Base-by-base conservation (phyloP, 2,888 invertebrate species). In the Ochlodes sylvanus region DNA sequence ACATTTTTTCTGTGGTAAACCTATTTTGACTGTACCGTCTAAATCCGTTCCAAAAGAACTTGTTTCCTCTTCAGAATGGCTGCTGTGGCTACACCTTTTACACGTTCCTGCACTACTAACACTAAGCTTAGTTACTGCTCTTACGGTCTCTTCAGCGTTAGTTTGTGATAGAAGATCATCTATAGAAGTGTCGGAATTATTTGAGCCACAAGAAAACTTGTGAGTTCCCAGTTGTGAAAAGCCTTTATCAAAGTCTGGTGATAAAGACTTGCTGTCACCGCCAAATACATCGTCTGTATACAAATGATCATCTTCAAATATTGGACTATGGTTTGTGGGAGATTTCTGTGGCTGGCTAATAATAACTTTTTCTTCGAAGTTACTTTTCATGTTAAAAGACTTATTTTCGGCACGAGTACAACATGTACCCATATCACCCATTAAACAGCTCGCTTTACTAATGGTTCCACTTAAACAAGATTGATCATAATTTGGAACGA, bases 1-100 rank as follows among this genome's bases (percentile, higher is more conserved):
- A 79, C 97, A 97, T 82, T 96, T 97, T 78, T 96, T 96, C 70
- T 96, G 96, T 76, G 96, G 96, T 19, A 97, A 83, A 1, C 96
- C 97, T 79, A 96, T 96, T 83, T 96, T 95, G 0, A 97, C 97
- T 0, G 97, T 97, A 17, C 97, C 97, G 79, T 97, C 97, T 42
- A 97, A 92, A 78, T 97, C 97, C 0, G 97, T 97, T 0, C 96
- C 97, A 78, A 96, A 94, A 0, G 96, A 96, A 80, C 96, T 96
- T 0, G 96, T 96, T 82, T 96, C 96, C 78, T 95, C 95, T 80
- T 96, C 96, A 0, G 96, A 96, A 80, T 96, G 96, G 72, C 96
- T 96, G 77, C 96, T 96, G 75, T 96, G 96, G 74, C 95, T 95
- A 75, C 95, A 95, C 73, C 94, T 91, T 74, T 95, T 95, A 74